Percentiles rank a stretch among this genome's conserved stretches.
Evolutionary conservation across 2,797 vertebrate genomes (phyloP).

Genomic region (Xenentodon cancila): DNA sequence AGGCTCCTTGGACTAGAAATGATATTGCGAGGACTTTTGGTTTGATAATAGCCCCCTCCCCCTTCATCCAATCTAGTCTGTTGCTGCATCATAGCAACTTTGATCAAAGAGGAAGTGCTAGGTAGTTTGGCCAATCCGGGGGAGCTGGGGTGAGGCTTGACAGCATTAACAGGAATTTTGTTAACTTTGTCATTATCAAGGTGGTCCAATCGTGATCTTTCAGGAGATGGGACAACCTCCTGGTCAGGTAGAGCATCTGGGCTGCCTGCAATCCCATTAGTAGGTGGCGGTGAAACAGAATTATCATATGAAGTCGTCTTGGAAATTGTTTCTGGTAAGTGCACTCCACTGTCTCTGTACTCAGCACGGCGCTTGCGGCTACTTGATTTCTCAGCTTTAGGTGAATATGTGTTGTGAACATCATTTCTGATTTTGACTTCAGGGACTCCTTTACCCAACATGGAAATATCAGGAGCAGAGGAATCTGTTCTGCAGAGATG

Average conservation of each 20-base stretch:
- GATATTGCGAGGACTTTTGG: slow-evolving; percentile 88
- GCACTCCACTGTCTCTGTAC: slow-evolving; percentile 86
- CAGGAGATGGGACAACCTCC: slow-evolving; percentile 79
- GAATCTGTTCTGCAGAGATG: slow-evolving; percentile 89
- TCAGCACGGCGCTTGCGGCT: slow-evolving; percentile 90
- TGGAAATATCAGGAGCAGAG: slow-evolving; percentile 75
- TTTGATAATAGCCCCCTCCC: slow-evolving; percentile 79
- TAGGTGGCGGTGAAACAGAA: slow-evolving; percentile 87
- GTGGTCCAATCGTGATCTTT: slow-evolving; percentile 85
- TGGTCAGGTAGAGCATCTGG: slow-evolving; percentile 84
- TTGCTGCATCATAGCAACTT: slow-evolving; percentile 91
- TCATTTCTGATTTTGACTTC: slow-evolving; percentile 93
- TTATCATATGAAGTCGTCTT: slow-evolving; percentile 86
- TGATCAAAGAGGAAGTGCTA: slow-evolving; percentile 91
- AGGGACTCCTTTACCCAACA: slow-evolving; percentile 82
- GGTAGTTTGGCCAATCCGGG: slow-evolving; percentile 90
- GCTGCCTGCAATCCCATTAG: slow-evolving; percentile 92
- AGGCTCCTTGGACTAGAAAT: slow-evolving; percentile 88
- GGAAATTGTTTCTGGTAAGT: slow-evolving; percentile 86
- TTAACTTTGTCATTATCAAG: slow-evolving; percentile 91
- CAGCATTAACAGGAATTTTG: slow-evolving; percentile 95
- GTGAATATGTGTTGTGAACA: slow-evolving; percentile 91
- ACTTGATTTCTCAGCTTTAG: slow-evolving; percentile 88
- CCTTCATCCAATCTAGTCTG: slow-evolving; percentile 87
- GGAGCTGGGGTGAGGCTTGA: slow-evolving; percentile 95